Evolutionary conservation across 2,113 vertebrate genomes (phyloP).

Genomic region (Phodopus roborovskii): DNA sequence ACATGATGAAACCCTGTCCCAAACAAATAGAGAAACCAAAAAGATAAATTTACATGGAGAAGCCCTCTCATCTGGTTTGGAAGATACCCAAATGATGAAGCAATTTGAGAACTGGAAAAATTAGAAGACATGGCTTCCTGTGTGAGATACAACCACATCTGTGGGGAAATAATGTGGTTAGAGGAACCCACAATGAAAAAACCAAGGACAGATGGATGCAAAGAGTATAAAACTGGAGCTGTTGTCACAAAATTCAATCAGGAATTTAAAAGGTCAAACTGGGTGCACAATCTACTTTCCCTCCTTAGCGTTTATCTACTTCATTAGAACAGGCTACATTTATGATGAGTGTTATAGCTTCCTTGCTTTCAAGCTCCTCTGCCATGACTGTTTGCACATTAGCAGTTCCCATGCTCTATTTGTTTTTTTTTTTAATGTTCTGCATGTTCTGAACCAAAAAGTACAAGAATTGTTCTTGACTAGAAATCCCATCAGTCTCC

Average conservation of each 20-base stretch:
- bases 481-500: background rate
- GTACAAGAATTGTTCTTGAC: background rate
- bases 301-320: background rate
- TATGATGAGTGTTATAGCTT: background rate
- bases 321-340: slow-evolving; percentile 29
- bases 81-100: background rate
- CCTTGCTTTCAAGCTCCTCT: slow-evolving; percentile 31
- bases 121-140: background rate
- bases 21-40: background rate
- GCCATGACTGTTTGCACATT: background rate
- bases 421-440: background rate
- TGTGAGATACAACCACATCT: background rate
- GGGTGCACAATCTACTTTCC: background rate
- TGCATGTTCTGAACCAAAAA: background rate
- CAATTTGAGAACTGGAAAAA: background rate
- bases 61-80: background rate
- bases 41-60: background rate
- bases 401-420: background rate
- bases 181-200: slow-evolving; percentile 3
- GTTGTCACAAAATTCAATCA: background rate
- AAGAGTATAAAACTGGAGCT: background rate
- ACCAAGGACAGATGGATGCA: background rate
- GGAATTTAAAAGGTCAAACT: slow-evolving; percentile 23
- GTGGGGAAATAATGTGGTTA: background rate
- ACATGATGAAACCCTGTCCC: background rate